phyloP scores from a whole-genome alignment of 2,888 invertebrate genomes.

The Heteromurus nitidus region DNA sequence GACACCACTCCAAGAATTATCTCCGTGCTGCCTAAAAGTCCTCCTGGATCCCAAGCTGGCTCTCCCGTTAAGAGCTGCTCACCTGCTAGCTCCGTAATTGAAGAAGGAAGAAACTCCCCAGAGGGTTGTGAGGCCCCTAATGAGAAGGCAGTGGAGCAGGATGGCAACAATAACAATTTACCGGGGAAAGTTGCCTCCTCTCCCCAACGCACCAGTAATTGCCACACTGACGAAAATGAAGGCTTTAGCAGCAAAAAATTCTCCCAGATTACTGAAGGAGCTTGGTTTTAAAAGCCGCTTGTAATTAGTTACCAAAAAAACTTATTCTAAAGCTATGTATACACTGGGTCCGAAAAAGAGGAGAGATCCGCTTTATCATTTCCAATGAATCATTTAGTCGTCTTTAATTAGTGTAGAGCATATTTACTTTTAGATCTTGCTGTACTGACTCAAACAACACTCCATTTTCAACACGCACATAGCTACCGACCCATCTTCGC shows the following conservation, averaged over 20 bases:
- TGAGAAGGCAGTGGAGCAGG: slow-evolving; percentile 66
- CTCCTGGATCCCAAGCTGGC: slow-evolving; percentile 65
- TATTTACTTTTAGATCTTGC: no score
- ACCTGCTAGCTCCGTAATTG: slow-evolving; percentile 70
- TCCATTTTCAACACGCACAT: no score
- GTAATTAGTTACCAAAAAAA: slow-evolving; percentile 51
- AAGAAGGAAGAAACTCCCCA: slow-evolving; percentile 72
- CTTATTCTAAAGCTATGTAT: no score
- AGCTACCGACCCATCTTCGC: no score
- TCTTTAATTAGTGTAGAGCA: no score
- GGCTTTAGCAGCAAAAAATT: slow-evolving; percentile 65
- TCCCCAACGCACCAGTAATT: neutral
- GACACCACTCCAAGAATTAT: slow-evolving; percentile 72
- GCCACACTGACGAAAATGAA: slow-evolving; percentile 46
- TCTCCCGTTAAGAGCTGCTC: slow-evolving; percentile 71
- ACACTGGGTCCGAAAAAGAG: no score
- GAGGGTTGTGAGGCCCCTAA: slow-evolving; percentile 72
- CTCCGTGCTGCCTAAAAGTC: slow-evolving; percentile 71
- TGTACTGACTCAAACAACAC: no score
- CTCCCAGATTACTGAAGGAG: slow-evolving; percentile 69
- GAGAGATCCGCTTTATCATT: no score
- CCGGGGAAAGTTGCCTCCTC: slow-evolving; percentile 52
- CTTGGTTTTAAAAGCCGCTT: slow-evolving; percentile 65
- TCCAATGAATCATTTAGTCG: no score
- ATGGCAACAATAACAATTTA: slow-evolving; percentile 65